Base-by-base conservation (phyloP, 2,888 invertebrate species). In the Drosophila neonasuta region DNA sequence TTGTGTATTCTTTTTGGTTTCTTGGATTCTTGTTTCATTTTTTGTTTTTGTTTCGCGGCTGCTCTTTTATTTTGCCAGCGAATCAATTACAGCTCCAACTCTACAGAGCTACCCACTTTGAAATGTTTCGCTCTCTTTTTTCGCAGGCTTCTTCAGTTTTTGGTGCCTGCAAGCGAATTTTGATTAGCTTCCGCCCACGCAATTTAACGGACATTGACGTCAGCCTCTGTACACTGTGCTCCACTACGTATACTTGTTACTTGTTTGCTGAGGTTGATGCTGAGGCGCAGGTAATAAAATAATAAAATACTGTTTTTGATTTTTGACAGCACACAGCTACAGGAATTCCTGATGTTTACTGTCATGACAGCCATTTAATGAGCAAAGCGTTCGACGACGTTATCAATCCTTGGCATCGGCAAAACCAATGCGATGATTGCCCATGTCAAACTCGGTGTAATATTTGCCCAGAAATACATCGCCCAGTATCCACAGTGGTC, bases 361-460 rank as follows among this genome's bases (percentile, higher is more conserved):
- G 73, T 30, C 64, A 63, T 68, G 58, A 17, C 74, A 79, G 44
- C 69, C 77, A 50, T 68, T 76, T 65, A 66, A 62, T 59, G 46
- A 41, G 24, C 24, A 15, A 41, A 17, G n/a, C 11, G 24, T 24
- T 24, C 6, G 32, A 45, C 45, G 29, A 15, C 42, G 7, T n/a
- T 29, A 36, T 84, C 54, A 87, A 24, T 34, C 58, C 49, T 46
- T 63, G 54, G 89, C 98, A 54, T 86, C 79, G 7, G 84, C 84
- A 49, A 87, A 84, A 5, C 84, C 84, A 62, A 84, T 74, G 17
- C 84, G 88, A 71, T 87, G 65, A 30, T 65, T 73, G 17, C 70
- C 88, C 88, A 84, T 87, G 44, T 87, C 88, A 7, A 84, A 84
- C 17, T 80, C 86, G 0, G 84, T 87, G 42, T 87, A 84, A 20